These are phyloP conservation scores for Coendou prehensilis DNA, from an alignment of 2,797 vertebrate species.

Conservation along the genomic window DNA sequence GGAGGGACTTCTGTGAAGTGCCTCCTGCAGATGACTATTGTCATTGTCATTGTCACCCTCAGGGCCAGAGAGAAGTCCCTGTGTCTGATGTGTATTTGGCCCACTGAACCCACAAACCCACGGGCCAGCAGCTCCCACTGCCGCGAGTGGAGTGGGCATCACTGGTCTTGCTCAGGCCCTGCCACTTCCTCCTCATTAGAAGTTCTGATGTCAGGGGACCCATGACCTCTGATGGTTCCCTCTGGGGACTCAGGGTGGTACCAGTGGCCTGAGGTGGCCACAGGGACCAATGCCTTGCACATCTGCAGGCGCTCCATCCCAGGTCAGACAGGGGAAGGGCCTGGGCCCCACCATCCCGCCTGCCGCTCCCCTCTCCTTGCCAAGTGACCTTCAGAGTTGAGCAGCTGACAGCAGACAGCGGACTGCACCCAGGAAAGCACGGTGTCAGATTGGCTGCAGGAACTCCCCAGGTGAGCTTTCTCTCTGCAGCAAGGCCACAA, in stretches of 20 bases:
- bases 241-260: not conserved
- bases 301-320: accelerated
- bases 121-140: not conserved
- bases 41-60: accelerated
- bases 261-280: not conserved
- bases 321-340: not conserved
- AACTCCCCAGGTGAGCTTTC: slow-evolving; percentile 48
- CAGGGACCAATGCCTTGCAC: accelerated
- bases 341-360: not conserved
- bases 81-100: accelerated
- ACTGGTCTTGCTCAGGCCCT: not conserved
- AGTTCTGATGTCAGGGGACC: not conserved
- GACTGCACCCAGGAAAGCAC: not conserved
- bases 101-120: too few relatives aligned
- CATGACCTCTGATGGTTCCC: not conserved
- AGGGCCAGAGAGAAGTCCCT: not conserved
- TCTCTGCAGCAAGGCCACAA: slow-evolving; percentile 48
- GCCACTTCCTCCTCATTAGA: not conserved
- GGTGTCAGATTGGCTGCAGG: slow-evolving; percentile 57
- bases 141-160: not conserved
- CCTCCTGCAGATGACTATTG: too few relatives aligned
- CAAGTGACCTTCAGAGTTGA: slow-evolving; percentile 53
- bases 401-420: not conserved
- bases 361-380: not conserved
- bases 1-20: accelerated